Percentiles rank a stretch among this genome's conserved stretches.
Evolutionary conservation across 2,888 invertebrate species (phyloP).

Genomic region (Lottia scabra): DNA sequence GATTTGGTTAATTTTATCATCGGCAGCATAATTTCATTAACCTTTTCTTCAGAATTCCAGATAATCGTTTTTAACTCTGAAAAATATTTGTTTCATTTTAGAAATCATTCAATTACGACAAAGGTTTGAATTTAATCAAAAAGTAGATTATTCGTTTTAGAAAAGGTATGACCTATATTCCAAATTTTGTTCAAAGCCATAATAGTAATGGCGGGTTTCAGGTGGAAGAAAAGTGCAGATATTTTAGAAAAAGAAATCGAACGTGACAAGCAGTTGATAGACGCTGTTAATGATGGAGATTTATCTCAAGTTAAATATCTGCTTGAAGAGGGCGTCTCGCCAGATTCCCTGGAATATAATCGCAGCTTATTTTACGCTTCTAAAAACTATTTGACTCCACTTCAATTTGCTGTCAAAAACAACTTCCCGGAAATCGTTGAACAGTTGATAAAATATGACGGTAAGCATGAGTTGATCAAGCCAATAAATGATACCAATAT

Average conservation of each 20-base stretch:
- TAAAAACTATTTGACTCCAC: conserved; percentile 64
- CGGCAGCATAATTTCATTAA: too few relatives aligned
- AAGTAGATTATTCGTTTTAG: too few relatives aligned
- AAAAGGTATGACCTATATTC: too few relatives aligned
- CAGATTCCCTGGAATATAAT: conserved; percentile 62
- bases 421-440: conserved; percentile 44
- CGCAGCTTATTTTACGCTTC: conserved; percentile 62
- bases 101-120: too few relatives aligned
- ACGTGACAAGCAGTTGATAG: conserved; percentile 49
- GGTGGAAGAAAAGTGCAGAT: conserved; percentile 20
- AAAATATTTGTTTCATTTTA: too few relatives aligned
- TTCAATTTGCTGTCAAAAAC: conserved; percentile 52
- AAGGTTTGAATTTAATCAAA: too few relatives aligned
- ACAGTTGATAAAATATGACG: conserved; percentile 52
- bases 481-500: too few relatives aligned
- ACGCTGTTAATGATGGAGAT: conserved; percentile 50
- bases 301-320: conserved; percentile 39
- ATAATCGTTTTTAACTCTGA: too few relatives aligned
- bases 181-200: neutral
- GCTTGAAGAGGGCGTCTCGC: conserved; percentile 51
- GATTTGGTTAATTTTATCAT: too few relatives aligned
- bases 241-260: conserved; percentile 43
- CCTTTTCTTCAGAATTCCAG: too few relatives aligned
- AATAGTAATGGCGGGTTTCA: conserved; percentile 18
- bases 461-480: conserved; percentile 41